Base-by-base conservation (phyloP, 1,140 invertebrate species). In the Lordiphosa clarofinis region DNA sequence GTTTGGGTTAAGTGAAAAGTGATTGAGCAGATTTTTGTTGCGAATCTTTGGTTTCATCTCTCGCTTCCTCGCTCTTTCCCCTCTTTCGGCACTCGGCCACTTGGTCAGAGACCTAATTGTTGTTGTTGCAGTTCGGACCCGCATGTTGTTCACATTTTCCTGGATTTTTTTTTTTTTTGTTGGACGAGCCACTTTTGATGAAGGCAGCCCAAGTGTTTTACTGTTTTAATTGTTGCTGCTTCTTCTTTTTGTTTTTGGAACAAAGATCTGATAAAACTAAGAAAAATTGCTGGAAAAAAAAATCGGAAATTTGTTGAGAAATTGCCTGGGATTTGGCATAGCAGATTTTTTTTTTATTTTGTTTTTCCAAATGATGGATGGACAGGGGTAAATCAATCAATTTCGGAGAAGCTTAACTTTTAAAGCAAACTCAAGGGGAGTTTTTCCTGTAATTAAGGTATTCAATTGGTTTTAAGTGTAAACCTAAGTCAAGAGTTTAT, bases 1-100 rank as follows among this genome's bases (percentile, higher is more conserved):
- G 76, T 76, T 82, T 82, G 76, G 78, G 76, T 82, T 82, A 82
- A 82, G 76, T 82, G 76, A 82, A 82, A 82, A 82, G 76, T 82
- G 76, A 82, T 82, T 82, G 76, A 82, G 76, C 76, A 82, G 78
- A 82, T 82, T 82, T 82, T 73, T 84, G 78, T 82, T 73, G 63
- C 78, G 68, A 84, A 84, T 82, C 73, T 84, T 84, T 84, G 19
- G 72, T 71, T 60, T 76, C 62, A 71, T 66, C 59, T 58, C 44
- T 35, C 46, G 8, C 31, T 21, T 21, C 21, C 33, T 50, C 19
- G 7, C 10, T 11, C 24, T 6, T 35, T 38, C 35, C 38, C 8
- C 28, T 49, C 47, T 42, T 37, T 37, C 28, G 33, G 39, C 39
- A 46, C 21, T 44, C 24, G 43, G 43, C 24, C 43, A 44, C 43